These are phyloP conservation scores for Spisula subtruncata DNA, from an alignment of 2,888 invertebrate species.

Conservation along the genomic window DNA sequence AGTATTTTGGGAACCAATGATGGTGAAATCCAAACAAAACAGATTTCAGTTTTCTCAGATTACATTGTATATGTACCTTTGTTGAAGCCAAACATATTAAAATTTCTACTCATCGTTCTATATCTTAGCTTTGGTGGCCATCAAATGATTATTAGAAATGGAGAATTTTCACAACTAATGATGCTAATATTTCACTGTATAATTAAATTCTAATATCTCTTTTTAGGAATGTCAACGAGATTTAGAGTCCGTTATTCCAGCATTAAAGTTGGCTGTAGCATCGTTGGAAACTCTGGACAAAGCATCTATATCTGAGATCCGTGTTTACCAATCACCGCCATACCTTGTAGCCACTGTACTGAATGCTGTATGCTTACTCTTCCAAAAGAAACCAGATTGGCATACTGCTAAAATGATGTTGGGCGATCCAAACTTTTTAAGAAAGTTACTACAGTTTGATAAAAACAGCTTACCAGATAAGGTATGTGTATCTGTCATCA, in stretches of 20 bases:
- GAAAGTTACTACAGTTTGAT: slow-evolving; percentile 85
- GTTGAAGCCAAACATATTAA: too few relatives aligned
- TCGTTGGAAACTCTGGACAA: slow-evolving; percentile 87
- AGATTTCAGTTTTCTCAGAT: too few relatives aligned
- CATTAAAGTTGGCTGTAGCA: slow-evolving; percentile 85
- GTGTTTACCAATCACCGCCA: slow-evolving; percentile 86
- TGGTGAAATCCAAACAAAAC: too few relatives aligned
- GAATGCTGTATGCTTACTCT: slow-evolving; percentile 86
- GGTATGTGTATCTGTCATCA: slow-evolving; percentile 70
- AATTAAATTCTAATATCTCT: too few relatives aligned
- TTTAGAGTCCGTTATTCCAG: slow-evolving; percentile 86
- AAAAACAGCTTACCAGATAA: slow-evolving; percentile 86
- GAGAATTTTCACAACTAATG: too few relatives aligned
- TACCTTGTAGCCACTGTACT: slow-evolving; percentile 86
- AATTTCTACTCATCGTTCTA: too few relatives aligned
- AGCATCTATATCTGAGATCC: slow-evolving; percentile 86
- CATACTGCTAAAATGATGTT: slow-evolving; percentile 85
- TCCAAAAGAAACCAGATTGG: slow-evolving; percentile 87
- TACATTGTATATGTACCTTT: too few relatives aligned
- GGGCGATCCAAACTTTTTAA: slow-evolving; percentile 86
- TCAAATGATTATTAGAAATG: too few relatives aligned
- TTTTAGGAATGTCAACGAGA: slow-evolving; percentile 82
- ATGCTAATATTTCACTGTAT: too few relatives aligned
- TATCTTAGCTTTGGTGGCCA: too few relatives aligned
- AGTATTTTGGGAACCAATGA: too few relatives aligned